These are phyloP conservation scores for Turdus rufiventris DNA, from an alignment of 2,113 vertebrate genomes.

Conservation along the genomic window DNA sequence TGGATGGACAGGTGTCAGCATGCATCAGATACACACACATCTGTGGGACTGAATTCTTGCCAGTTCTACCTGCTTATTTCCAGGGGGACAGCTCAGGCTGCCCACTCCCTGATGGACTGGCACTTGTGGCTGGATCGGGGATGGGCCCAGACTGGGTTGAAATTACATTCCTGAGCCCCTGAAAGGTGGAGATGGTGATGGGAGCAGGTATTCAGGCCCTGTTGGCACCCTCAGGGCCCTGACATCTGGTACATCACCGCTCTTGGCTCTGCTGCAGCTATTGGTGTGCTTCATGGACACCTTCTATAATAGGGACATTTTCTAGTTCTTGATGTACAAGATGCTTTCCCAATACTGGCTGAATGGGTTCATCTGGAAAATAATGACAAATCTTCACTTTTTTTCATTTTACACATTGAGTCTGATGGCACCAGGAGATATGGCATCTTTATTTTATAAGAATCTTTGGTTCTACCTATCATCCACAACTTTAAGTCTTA, in stretches of 20 bases:
- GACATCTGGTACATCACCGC: background rate
- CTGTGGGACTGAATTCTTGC: background rate
- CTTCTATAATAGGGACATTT: background rate
- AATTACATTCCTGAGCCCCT: background rate
- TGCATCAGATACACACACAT: accelerated
- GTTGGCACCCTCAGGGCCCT: background rate
- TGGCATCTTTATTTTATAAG: background rate
- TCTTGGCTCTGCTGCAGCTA: background rate
- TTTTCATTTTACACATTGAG: background rate
- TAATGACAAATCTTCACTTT: background rate
- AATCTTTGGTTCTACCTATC: background rate
- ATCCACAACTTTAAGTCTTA: background rate
- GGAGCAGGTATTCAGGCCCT: background rate
- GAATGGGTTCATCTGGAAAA: background rate
- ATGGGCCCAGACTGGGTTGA: background rate
- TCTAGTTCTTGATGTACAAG: background rate
- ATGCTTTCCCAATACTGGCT: background rate
- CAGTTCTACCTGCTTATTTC: background rate
- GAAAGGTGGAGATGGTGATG: background rate
- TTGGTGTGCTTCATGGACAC: too few species aligned
- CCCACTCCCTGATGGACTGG: accelerated
- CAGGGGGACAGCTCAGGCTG: background rate
- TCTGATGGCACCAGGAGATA: background rate
- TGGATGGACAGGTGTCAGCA: background rate
- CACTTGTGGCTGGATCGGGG: background rate